Percentiles rank a stretch among this genome's conserved stretches.
These are phyloP conservation scores for Callyntrura guangdongensis DNA, from an alignment of 2,888 invertebrate genomes.

Conservation along the genomic window DNA sequence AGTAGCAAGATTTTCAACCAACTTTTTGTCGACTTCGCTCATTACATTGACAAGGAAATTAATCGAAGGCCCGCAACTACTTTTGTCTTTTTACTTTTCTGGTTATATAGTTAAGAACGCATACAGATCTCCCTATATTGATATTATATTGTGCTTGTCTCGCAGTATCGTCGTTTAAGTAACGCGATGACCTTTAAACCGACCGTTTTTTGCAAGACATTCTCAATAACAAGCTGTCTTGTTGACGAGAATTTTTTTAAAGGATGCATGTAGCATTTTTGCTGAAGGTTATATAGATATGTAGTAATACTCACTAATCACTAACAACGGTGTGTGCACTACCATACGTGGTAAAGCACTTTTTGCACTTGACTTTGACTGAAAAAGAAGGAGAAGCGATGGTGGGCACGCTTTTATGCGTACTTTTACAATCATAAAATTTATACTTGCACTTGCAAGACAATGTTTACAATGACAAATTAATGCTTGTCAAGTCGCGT, in stretches of 20 bases:
- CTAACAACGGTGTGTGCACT: too few species aligned
- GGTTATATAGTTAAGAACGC: too few species aligned
- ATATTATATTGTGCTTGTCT: background rate
- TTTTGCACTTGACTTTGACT: background rate
- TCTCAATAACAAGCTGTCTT: background rate
- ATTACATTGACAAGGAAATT: constrained; percentile 8
- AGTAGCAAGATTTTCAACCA: background rate
- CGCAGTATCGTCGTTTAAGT: background rate
- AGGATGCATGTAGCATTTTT: background rate
- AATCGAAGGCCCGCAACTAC: constrained; percentile 1
- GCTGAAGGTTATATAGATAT: constrained; percentile 3
- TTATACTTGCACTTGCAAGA: constrained; percentile 22
- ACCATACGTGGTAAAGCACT: background rate
- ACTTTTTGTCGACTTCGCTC: background rate
- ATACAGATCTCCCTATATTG: too few species aligned
- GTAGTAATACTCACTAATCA: too few species aligned
- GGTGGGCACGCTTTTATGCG: constrained; percentile 11
- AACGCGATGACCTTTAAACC: constrained; percentile 19
- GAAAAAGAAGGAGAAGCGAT: constrained; percentile 12
- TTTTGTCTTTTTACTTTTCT: background rate
- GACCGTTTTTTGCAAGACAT: constrained; percentile 9
- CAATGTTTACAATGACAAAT: constrained; percentile 51
- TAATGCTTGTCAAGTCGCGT: constrained; percentile 31
- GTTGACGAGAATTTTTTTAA: background rate
- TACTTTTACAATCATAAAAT: constrained; percentile 28